Base-by-base conservation (phyloP, 2,888 invertebrate genomes). In the Dolichomitus sp. region DNA sequence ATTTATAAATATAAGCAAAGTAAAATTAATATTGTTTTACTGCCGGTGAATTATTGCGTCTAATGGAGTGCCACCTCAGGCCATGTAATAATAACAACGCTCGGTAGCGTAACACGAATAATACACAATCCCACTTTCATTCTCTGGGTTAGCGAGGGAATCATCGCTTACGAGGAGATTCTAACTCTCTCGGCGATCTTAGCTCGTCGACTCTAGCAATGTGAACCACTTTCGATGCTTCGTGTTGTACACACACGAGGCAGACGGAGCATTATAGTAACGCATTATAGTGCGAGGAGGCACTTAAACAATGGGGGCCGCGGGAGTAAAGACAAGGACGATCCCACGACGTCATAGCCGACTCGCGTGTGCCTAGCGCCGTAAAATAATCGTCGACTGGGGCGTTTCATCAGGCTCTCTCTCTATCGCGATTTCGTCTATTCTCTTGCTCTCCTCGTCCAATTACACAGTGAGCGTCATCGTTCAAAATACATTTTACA, bases 321-420 rank as follows among this genome's bases (percentile, higher is more conserved):
- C 93, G 93, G 92, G 93, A 93, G 92, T 87, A 83, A 90, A 90
- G 88, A 89, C 93, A 93, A 93, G 93, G 93, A 93, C 93, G 93
- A 92, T 93, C 93, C 90, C 93, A 93, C 92, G 93, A 90, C 88
- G 90, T 87, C 89, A 87, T 91, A 80, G 78, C 68, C 65, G 42
- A 54, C 27, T 81, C 81, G 70, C 81, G 30, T n/a, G 52, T 19
- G 7, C 23, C n/a, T 57, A n/a, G n/a, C 74, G 42, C 23, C 72
- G 68, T 66, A 42, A 72, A 73, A 76, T 80, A 80, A 83, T 76
- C 79, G 54, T 79, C 70, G 63, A 33, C 40, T 33, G 59, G 54
- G 83, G 73, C 83, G 76, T 83, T 83, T 83, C 83, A 76, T 80
- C 83, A 80, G 63, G 17, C 59, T 61, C 59, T 11, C 59, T 11